A percentile compares a stretch with the other conserved stretches of the same genome.
Evolutionary conservation across 1,140 invertebrate species (phyloP).

Genomic region (Drosophila auraria): DNA sequence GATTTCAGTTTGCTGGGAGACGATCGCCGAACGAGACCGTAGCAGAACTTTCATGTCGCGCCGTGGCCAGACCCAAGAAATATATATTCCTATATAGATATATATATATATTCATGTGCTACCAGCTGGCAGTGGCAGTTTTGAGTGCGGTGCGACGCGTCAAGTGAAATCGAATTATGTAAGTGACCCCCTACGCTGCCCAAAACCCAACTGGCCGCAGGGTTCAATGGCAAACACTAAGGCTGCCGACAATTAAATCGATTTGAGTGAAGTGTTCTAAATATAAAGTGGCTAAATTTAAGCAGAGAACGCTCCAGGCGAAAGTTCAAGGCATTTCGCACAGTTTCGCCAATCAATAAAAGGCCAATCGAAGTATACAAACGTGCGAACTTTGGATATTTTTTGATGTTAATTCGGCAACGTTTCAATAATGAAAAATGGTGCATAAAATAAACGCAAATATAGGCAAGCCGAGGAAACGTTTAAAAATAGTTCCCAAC

Average conservation of each 20-base stretch:
- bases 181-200: constrained; percentile 50
- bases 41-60: constrained; percentile 74
- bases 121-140: constrained; percentile 73
- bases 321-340: constrained; percentile 62
- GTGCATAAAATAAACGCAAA: constrained; percentile 55
- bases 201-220: neutral
- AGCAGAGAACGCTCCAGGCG: constrained; percentile 32
- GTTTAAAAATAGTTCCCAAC: constrained; percentile 74
- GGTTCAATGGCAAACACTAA: constrained; percentile 49
- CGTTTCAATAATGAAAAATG: constrained; percentile 30
- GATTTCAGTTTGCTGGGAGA: constrained; percentile 81
- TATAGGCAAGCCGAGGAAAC: constrained; percentile 60
- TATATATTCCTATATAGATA: constrained; percentile 52
- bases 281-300: constrained; percentile 68
- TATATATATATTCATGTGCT: constrained; percentile 64
- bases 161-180: constrained; percentile 74
- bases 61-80: constrained; percentile 45
- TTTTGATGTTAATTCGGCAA: constrained; percentile 12
- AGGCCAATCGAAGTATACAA: constrained; percentile 22
- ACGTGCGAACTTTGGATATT: constrained; percentile 23
- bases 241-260: constrained; percentile 28
- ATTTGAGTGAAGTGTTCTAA: constrained; percentile 57
- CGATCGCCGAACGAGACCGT: constrained; percentile 81
- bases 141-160: constrained; percentile 69
- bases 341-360: constrained; percentile 47